These are phyloP conservation scores for Denticeps clupeoides DNA, from an alignment of 2,797 vertebrate species.

Conservation along the genomic window DNA sequence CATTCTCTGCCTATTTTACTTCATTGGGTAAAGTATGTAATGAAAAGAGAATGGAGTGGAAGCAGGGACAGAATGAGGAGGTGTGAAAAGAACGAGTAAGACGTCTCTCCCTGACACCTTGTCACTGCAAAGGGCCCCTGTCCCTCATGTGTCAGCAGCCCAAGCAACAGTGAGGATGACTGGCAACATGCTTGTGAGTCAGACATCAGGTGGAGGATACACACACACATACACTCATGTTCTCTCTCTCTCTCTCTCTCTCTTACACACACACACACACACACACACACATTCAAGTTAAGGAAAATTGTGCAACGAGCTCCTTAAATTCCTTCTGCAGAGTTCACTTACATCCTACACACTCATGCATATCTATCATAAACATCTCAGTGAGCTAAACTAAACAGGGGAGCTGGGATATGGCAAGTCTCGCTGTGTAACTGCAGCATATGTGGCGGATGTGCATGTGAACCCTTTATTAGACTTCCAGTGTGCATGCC, in stretches of 20 bases:
- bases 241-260: neutral
- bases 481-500: neutral
- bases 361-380: too few species aligned
- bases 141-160: neutral
- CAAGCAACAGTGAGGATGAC: neutral
- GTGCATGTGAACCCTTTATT: neutral
- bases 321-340: too few species aligned
- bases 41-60: neutral
- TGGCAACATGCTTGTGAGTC: neutral
- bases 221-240: conserved; percentile 4
- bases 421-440: too few species aligned
- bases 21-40: neutral
- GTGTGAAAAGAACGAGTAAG: neutral
- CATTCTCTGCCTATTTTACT: too few species aligned
- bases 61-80: neutral
- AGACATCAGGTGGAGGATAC: neutral
- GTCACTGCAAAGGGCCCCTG: conserved; percentile 1
- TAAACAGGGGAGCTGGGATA: too few species aligned
- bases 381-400: too few species aligned
- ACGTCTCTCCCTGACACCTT: neutral
- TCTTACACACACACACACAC: neutral
- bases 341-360: too few species aligned
- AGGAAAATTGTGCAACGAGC: too few species aligned
- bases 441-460: too few species aligned
- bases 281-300: neutral